A percentile compares a stretch with the other conserved stretches of the same genome.
Evolutionary conservation across 2,113 vertebrate species (phyloP).

Genomic region (Datnioides undecimradiatus): DNA sequence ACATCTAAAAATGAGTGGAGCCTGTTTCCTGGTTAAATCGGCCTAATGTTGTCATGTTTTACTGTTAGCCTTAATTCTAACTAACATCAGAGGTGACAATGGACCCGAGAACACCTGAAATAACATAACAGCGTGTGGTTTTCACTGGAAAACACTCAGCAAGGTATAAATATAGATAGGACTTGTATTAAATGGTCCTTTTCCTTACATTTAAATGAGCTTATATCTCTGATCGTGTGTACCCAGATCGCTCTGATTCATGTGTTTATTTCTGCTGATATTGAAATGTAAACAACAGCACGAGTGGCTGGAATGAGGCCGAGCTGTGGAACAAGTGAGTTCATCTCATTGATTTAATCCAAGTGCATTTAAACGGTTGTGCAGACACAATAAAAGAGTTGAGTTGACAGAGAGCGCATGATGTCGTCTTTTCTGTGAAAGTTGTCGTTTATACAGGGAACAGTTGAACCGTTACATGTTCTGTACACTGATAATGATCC

Average conservation of each 20-base stretch:
- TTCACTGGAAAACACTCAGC: too few relatives aligned
- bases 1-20: too few relatives aligned
- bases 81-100: too few relatives aligned
- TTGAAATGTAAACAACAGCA: conserved; percentile 1
- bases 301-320: background rate
- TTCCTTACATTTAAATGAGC: too few relatives aligned
- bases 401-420: background rate
- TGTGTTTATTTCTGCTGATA: conserved; percentile 4
- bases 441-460: conserved; percentile 3
- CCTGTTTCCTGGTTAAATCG: too few relatives aligned
- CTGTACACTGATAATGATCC: background rate
- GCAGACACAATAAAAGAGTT: conserved; percentile 28
- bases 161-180: too few relatives aligned
- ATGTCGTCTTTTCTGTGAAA: conserved; percentile 5
- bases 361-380: conserved; percentile 12
- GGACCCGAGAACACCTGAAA: too few relatives aligned
- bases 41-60: too few relatives aligned
- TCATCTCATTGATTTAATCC: conserved; percentile 2
- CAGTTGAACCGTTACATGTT: background rate
- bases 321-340: background rate
- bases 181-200: too few relatives aligned
- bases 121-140: too few relatives aligned
- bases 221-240: background rate
- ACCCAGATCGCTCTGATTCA: rapidly evolving
- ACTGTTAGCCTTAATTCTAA: too few relatives aligned